These are phyloP conservation scores for Merops nubicus DNA, from an alignment of 2,113 vertebrate genomes.

Conservation along the genomic window DNA sequence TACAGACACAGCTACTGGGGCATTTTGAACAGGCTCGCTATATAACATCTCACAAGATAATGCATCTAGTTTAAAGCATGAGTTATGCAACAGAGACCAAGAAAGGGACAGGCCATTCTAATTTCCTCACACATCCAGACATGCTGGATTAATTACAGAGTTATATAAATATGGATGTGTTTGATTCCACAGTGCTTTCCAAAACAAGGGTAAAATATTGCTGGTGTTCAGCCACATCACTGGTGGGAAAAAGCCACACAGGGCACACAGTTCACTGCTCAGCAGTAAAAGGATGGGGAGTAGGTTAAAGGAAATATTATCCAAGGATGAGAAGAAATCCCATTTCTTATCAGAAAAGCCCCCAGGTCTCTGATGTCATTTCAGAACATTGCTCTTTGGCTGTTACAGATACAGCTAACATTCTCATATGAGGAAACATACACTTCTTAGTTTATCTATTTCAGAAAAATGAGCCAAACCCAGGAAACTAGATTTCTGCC, in stretches of 20 bases:
- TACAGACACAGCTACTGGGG: conserved; percentile 24
- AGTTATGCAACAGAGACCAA: conserved; percentile 41
- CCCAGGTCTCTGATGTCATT: conserved; percentile 18
- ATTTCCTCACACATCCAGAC: neutral
- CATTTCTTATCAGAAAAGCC: conserved; percentile 21
- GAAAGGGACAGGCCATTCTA: neutral
- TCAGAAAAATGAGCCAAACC: neutral
- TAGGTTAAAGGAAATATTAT: neutral
- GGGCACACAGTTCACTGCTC: neutral
- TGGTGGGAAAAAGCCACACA: neutral
- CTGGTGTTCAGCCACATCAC: neutral
- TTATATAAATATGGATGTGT: neutral
- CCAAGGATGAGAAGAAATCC: conserved; percentile 23
- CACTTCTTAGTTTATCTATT: neutral
- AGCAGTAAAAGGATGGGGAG: neutral
- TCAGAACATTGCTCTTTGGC: neutral
- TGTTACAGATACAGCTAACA: neutral
- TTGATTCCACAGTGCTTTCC: neutral
- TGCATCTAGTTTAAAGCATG: conserved; percentile 27
- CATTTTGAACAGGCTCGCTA: conserved; percentile 47
- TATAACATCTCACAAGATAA: conserved; percentile 32
- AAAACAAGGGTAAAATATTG: conserved; percentile 8
- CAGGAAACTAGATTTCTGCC: neutral
- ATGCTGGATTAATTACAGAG: neutral
- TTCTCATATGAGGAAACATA: neutral